phyloP scores from a whole-genome alignment of 2,113 vertebrate genomes.

The Hylia prasina region DNA sequence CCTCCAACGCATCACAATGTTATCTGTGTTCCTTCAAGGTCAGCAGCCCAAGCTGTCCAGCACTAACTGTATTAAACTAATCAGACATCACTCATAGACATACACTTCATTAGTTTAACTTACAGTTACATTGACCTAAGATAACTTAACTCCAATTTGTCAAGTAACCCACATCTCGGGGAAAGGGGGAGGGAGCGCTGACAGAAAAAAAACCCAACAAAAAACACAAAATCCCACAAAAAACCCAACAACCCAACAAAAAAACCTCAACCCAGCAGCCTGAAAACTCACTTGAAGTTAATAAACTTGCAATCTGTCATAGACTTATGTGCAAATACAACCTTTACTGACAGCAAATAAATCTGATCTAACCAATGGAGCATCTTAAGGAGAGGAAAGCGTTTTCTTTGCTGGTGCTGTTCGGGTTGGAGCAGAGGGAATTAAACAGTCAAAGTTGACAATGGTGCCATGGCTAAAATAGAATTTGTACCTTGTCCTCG shows the following conservation, averaged over 20 bases:
- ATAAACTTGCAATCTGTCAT: constrained; percentile 62
- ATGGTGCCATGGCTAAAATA: neutral
- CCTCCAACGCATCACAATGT: constrained; percentile 65
- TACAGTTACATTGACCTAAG: constrained; percentile 66
- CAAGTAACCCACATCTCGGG: constrained; percentile 62
- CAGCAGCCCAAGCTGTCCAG: constrained; percentile 66
- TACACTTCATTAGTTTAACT: constrained; percentile 70
- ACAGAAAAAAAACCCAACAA: neutral
- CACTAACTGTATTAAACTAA: constrained; percentile 66
- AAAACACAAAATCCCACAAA: neutral
- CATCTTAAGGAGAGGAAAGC: constrained; percentile 23
- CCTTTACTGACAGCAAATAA: constrained; percentile 53
- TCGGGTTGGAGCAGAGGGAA: constrained; percentile 15
- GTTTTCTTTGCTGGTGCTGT: neutral
- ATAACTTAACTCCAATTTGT: constrained; percentile 69
- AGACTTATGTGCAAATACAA: constrained; percentile 55
- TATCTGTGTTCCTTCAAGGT: constrained; percentile 70
- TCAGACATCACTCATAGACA: constrained; percentile 64
- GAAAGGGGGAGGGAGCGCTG: neutral
- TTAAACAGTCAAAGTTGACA: constrained; percentile 38
- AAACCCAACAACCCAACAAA: neutral
- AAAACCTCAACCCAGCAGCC: constrained; percentile 39
- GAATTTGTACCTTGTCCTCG: neutral
- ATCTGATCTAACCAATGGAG: constrained; percentile 44
- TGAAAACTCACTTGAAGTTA: constrained; percentile 60